Evolutionary conservation across 2,888 invertebrate genomes (phyloP).

Genomic region (Apantesis nais): DNA sequence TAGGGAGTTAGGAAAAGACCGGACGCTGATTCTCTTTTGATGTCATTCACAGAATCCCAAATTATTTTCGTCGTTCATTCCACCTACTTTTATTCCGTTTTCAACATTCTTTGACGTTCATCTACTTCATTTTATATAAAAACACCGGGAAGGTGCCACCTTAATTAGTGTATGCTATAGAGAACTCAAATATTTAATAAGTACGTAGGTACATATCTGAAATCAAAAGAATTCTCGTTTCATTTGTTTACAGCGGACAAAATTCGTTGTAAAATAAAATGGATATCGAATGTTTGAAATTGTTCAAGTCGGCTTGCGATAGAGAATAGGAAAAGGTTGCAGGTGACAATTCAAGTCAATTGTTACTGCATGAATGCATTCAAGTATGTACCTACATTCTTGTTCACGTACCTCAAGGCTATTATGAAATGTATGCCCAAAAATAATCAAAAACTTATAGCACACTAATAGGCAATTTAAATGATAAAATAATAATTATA

Average conservation of each 20-base stretch:
- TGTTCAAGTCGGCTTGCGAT: not conserved
- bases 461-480: not conserved
- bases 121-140: constrained; percentile 18
- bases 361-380: constrained; percentile 24
- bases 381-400: constrained; percentile 17
- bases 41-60: constrained; percentile 28
- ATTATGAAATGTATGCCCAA: not conserved
- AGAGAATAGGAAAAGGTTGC: constrained; percentile 11
- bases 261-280: not conserved
- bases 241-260: not conserved
- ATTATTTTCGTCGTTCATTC: constrained; percentile 24
- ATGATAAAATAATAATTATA: not conserved
- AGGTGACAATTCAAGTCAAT: constrained; percentile 17
- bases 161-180: constrained; percentile 12
- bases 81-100: constrained; percentile 23
- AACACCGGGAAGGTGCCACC: constrained; percentile 4
- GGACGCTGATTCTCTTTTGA: constrained; percentile 28
- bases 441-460: not conserved
- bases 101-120: constrained; percentile 17
- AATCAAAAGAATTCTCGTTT: constrained; percentile 5
- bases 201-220: not conserved
- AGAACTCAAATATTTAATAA: constrained; percentile 3
- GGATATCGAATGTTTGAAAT: not conserved
- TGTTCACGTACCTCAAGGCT: constrained; percentile 12
- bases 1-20: constrained; percentile 14